These are phyloP conservation scores for Arctocebus calabarensis DNA, from an alignment of 2,797 vertebrate species.

Conservation along the genomic window DNA sequence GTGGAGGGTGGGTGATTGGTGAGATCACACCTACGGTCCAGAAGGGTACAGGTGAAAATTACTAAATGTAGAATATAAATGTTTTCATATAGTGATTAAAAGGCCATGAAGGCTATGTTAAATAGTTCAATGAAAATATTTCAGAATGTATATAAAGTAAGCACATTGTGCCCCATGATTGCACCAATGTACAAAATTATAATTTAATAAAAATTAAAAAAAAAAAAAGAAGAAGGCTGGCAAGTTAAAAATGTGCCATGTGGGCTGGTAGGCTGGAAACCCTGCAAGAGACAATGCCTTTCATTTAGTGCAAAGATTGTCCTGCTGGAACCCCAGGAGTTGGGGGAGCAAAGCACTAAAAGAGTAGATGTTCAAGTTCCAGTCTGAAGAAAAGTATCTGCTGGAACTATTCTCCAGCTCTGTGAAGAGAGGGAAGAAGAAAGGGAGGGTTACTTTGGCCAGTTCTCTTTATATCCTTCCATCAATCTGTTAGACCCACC, in stretches of 20 bases:
- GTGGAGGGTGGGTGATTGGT: too few relatives aligned
- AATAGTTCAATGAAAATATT: too few relatives aligned
- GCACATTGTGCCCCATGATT: too few relatives aligned
- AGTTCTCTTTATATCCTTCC: background rate
- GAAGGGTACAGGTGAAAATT: too few relatives aligned
- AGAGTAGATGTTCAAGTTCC: background rate
- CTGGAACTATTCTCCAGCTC: background rate
- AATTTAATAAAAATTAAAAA: too few relatives aligned
- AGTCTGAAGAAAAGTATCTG: background rate
- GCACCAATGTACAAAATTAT: too few relatives aligned
- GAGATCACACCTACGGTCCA: too few relatives aligned
- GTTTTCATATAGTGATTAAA: too few relatives aligned
- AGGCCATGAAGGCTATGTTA: too few relatives aligned
- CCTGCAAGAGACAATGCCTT: background rate
- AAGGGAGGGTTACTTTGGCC: background rate
- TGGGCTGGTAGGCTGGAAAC: background rate
- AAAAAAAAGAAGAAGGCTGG: background rate
- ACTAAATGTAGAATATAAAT: too few relatives aligned
- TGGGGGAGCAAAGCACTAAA: background rate
- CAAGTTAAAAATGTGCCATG: background rate
- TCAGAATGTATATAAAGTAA: too few relatives aligned
- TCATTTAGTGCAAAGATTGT: background rate
- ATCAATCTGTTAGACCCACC: fast-evolving
- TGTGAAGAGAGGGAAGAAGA: background rate
- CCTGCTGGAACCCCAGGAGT: background rate